phyloP scores from a whole-genome alignment of 2,888 invertebrate species.

The Troilus luridus region DNA sequence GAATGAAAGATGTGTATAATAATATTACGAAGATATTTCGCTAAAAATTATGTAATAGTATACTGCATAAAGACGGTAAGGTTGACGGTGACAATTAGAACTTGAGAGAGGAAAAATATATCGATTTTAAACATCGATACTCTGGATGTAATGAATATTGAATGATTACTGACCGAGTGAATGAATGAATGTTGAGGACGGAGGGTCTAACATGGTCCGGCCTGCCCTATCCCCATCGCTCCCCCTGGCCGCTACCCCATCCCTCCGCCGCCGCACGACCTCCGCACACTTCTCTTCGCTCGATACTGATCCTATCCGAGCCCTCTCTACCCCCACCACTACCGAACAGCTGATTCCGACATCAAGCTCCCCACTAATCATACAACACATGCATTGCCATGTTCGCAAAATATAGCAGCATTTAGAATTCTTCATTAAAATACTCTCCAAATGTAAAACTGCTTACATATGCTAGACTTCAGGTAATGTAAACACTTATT shows the following conservation, averaged over 20 bases:
- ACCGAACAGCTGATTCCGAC: not conserved
- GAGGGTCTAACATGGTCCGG: constrained; percentile 21
- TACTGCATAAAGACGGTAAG: not conserved
- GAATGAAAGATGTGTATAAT: too few species aligned
- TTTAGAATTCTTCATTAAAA: too few species aligned
- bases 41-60: too few species aligned
- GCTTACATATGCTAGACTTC: too few species aligned
- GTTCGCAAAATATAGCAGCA: too few species aligned
- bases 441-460: too few species aligned
- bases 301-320: not conserved
- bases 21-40: too few species aligned
- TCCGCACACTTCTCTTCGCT: constrained; percentile 4
- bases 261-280: constrained; percentile 31
- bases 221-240: constrained; percentile 26
- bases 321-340: not conserved
- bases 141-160: not conserved
- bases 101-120: too few species aligned
- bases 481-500: too few species aligned
- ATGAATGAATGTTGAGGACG: not conserved
- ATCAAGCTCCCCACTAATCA: too few species aligned
- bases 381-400: not conserved
- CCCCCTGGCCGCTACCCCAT: constrained; percentile 36
- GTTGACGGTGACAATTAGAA: not conserved
- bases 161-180: not conserved
- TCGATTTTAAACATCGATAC: too few species aligned